Base-by-base conservation (phyloP, 2,113 vertebrate genomes). In the Gobius niger region DNA sequence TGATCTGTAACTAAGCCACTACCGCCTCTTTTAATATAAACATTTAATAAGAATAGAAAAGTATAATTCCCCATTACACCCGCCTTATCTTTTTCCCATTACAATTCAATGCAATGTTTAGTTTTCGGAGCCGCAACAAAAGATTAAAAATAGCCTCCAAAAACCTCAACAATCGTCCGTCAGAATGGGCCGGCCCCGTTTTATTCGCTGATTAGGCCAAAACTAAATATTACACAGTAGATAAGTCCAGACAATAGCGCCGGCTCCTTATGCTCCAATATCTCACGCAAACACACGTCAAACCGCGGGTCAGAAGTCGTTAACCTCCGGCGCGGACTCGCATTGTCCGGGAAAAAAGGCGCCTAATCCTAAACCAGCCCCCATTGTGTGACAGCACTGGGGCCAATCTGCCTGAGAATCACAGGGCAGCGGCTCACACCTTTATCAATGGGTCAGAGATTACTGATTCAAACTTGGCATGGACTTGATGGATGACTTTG, bases 231-330 rank as follows among this genome's bases (percentile, higher is more conserved):
- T 56, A 70, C 77, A 41, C 34, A 13, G 63, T 77, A 77, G 85
- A 86, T 87, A 88, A 83, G 78, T 57, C 9, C 49, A 46, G 77
- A 84, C 85, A 87, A 80, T 87, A 67, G 63, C 42, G 61, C 50
- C 7, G 62, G 63, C 18, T n/a, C 41, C 65, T 74, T 82, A 70
- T 60, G 14, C 75, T 53, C 12, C 63, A 34, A 44, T 68, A 72
- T 85, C 79, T 85, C 56, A 67, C 18, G 6, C 70, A 81, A 85
- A 82, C 82, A 81, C 41, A 1, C 24, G 61, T 65, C 6, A 66
- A 68, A 77, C 15, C 10, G 18, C 5, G 15, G 70, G 68, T 79
- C 47, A 7, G 69, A 61, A 70, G 81, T 66, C 78, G 56, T 73
- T 69, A 73, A 82, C 76, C 80, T 46, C 63, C 42, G 5, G 63